Base-by-base conservation (phyloP, 1,140 invertebrate genomes). In the Gyrodactylus bullatarudis region DNA sequence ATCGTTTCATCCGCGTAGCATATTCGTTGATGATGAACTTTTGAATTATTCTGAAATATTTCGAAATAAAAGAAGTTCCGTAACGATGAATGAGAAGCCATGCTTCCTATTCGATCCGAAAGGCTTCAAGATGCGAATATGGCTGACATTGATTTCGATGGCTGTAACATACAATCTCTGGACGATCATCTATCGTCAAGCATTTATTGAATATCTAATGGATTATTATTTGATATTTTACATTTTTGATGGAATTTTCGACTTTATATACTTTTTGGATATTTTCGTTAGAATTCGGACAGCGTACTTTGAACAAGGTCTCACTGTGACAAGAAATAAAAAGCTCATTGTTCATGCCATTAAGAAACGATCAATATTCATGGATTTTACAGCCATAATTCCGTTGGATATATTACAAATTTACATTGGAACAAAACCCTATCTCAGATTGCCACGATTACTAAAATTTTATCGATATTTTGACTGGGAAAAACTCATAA, bases 111-210 rank as follows among this genome's bases (percentile, higher is more conserved):
- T 94, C 74, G 91, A 93, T 81, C 90, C 91, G 0, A 90, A 94
- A 80, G 89, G 89, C 76, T 91, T 89, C 78, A 89, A 91, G 79
- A 91, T 91, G 83, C 94, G 91, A 81, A 89, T 89, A 78, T 95
- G 91, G 91, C 83, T 94, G 75, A 87, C 89, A 83, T 78, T 91
- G 23, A 83, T 93, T 75, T 91, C 89, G 22, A 78, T 86, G 71
- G 90, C 89, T 78, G 88, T 94, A 75, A 84, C 94, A 25, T 94
- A 95, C 82, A 94, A 95, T 81, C 82, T 91, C 25, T 95, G 91
- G 91, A 89, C 90, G 19, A 83, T 91, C 26, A 94, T 95, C 76
- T 89, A 91, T 23, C 84, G 91, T 21, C 88, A 94, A 81, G 91
- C 89, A 77, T 87, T 95, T 79, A 87, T 89, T 23, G 89, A 93